phyloP scores from a whole-genome alignment of 2,797 vertebrate species.

The Distichodus sexfasciatus region DNA sequence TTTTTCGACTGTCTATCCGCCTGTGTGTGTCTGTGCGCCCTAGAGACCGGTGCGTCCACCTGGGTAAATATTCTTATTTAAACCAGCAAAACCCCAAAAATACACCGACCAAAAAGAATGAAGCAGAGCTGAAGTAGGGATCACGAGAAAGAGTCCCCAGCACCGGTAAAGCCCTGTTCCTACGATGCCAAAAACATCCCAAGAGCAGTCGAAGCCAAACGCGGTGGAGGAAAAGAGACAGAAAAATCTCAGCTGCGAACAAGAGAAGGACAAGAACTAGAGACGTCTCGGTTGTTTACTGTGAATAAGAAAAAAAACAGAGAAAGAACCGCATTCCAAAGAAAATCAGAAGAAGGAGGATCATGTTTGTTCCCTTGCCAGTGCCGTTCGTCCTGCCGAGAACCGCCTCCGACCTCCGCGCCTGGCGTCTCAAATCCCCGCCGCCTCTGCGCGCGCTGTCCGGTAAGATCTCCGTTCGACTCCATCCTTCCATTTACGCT shows the following conservation, averaged over 20 bases:
- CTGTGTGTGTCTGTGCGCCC: slow-evolving; percentile 53
- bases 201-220: slow-evolving; percentile 61
- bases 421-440: slow-evolving; percentile 85
- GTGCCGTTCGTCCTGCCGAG: slow-evolving; percentile 87
- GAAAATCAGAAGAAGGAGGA: slow-evolving; percentile 65
- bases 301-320: slow-evolving; percentile 46
- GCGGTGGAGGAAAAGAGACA: slow-evolving; percentile 48
- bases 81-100: slow-evolving; percentile 3
- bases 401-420: slow-evolving; percentile 81
- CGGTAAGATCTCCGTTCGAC: too few species aligned
- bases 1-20: slow-evolving; percentile 57
- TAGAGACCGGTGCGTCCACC: background rate
- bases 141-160: background rate
- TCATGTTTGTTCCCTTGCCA: slow-evolving; percentile 86
- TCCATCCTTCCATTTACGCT: too few species aligned
- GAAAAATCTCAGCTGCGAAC: background rate
- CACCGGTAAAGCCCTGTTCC: slow-evolving; percentile 44
- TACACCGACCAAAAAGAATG: background rate
- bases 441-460: slow-evolving; percentile 79
- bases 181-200: slow-evolving; percentile 61
- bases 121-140: background rate
- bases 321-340: slow-evolving; percentile 9
- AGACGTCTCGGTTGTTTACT: too few species aligned
- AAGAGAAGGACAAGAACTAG: background rate
- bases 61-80: background rate